Percentiles rank a stretch among this genome's conserved stretches.
Evolutionary conservation across 2,113 vertebrate genomes (phyloP).

Genomic region (Tapirus terrestris): DNA sequence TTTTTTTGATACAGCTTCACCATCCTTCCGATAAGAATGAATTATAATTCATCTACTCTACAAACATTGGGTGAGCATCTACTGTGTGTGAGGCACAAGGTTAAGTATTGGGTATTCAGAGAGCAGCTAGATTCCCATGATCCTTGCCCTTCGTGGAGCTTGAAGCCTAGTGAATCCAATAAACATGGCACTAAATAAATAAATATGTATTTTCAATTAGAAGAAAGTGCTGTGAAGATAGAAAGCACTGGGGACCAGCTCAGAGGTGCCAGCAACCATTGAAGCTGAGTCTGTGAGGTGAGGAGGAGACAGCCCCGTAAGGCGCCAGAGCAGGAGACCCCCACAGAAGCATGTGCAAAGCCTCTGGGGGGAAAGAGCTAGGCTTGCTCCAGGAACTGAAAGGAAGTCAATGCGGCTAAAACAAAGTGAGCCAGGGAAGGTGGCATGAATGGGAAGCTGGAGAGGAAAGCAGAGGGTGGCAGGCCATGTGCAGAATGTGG

Average conservation of each 20-base stretch:
- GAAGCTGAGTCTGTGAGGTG: background rate
- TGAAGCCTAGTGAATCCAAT: background rate
- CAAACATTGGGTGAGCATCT: background rate
- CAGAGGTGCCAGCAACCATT: background rate
- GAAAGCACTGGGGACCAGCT: background rate
- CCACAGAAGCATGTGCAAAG: background rate
- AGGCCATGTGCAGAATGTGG: background rate
- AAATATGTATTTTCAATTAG: constrained; percentile 6
- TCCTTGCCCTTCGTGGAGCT: background rate
- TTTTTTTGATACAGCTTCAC: background rate
- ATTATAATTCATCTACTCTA: constrained; percentile 9
- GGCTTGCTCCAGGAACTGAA: background rate
- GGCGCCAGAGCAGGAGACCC: background rate
- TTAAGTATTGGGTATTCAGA: background rate
- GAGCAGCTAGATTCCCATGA: background rate
- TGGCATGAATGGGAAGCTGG: background rate
- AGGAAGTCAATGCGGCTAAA: background rate
- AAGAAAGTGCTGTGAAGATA: background rate
- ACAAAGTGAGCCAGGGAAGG: background rate
- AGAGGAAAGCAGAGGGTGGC: background rate
- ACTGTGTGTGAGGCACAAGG: background rate
- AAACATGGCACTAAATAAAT: background rate
- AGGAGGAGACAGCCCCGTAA: background rate
- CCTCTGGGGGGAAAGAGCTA: background rate
- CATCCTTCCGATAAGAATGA: background rate